Percentiles rank a stretch among this genome's conserved stretches.
Conservation (phyloP, 1,140 invertebrate species). For the Tetramorium simillimum region DNA sequence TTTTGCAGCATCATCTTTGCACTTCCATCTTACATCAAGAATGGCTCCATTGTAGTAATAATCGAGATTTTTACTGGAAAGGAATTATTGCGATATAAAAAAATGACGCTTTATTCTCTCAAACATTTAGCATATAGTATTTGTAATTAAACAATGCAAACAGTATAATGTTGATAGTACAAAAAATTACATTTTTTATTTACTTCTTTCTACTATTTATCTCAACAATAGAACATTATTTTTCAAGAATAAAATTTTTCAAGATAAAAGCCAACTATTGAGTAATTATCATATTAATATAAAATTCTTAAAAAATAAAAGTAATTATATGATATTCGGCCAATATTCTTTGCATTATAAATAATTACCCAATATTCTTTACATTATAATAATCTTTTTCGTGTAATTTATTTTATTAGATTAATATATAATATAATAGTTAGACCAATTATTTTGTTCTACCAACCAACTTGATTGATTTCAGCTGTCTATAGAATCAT, state of each 20-base stretch:
- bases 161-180: background rate
- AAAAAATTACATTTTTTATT: background rate
- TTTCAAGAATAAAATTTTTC: background rate
- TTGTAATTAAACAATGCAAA: background rate
- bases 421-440: no score
- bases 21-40: background rate
- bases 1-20: constrained; percentile 42
- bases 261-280: background rate
- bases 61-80: constrained; percentile 31
- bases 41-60: constrained; percentile 18
- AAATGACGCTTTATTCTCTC: background rate
- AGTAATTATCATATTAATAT: background rate
- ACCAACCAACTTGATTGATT: constrained; percentile 47
- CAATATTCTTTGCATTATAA: background rate
- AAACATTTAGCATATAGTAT: background rate
- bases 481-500: constrained; percentile 78
- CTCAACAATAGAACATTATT: background rate
- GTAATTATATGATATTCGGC: background rate
- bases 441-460: background rate
- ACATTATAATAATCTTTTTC: background rate
- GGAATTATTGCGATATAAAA: constrained; percentile 1
- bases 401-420: background rate
- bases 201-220: background rate
- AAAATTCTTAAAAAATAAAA: background rate
- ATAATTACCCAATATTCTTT: background rate